Evolutionary conservation across 92 coral and sea anemone species (phyloP).

Genomic region (Porites rus): DNA sequence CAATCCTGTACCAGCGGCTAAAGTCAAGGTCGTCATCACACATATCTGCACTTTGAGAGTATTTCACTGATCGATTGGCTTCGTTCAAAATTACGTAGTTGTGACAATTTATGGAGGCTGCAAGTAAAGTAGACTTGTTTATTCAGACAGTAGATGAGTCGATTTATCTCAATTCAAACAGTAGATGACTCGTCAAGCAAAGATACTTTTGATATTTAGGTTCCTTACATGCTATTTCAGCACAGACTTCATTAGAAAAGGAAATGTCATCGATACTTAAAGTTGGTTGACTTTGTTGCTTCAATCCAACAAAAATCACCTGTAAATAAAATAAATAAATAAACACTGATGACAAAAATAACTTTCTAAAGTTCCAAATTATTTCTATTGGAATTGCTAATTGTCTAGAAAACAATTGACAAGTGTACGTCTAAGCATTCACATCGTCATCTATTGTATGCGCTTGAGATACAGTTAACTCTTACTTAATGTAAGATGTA

Average conservation of each 20-base stretch:
- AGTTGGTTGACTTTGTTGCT: conserved; percentile 39
- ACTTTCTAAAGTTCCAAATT: no score
- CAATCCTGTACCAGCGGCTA: conserved; percentile 63
- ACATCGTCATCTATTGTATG: no score
- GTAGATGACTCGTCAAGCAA: no score
- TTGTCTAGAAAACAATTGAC: no score
- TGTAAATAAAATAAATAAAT: neutral
- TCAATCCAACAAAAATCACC: conserved; percentile 55
- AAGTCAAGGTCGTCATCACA: conserved; percentile 49
- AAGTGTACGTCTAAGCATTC: no score
- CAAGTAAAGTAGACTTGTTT: neutral
- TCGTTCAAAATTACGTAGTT: conserved; percentile 42
- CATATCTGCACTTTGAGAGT: conserved; percentile 19
- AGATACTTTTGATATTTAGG: neutral
- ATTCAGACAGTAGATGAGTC: no score
- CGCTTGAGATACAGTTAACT: no score
- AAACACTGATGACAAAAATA: neutral
- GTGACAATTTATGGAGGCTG: conserved; percentile 64
- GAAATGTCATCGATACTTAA: conserved; percentile 51
- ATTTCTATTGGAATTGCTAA: no score
- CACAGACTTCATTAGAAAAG: conserved; percentile 62
- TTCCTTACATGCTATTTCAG: conserved; percentile 55
- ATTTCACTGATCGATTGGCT: conserved; percentile 46
- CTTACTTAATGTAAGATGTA: no score
- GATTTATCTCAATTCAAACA: no score